Percentiles rank a stretch among this genome's conserved stretches.
Conservation (phyloP, 2,888 invertebrate genomes). For the Harpagoxenus sublaevis region DNA sequence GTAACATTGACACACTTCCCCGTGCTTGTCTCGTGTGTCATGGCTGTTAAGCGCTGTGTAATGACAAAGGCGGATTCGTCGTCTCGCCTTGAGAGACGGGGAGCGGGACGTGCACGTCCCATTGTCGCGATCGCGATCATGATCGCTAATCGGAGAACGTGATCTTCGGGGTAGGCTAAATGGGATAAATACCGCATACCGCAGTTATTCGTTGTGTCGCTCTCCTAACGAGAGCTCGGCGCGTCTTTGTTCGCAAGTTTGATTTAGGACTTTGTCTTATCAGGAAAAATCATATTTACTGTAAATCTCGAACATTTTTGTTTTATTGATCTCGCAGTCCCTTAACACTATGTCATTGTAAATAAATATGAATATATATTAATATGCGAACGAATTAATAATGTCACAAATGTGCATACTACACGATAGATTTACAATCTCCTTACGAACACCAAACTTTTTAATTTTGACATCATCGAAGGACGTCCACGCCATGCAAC, state of each 20-base stretch:
- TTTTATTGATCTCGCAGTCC: neutral
- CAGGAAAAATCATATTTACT: neutral
- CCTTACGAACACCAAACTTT: neutral
- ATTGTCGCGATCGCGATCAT: constrained; percentile 42
- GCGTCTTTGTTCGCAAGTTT: neutral
- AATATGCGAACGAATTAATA: neutral
- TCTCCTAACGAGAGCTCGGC: neutral
- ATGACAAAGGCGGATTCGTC: constrained; percentile 59
- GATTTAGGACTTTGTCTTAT: neutral
- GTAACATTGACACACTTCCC: constrained; percentile 71
- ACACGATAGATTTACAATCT: neutral
- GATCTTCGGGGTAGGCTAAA: constrained; percentile 22
- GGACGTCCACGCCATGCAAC: too few relatives aligned
- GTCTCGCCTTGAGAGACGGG: constrained; percentile 60
- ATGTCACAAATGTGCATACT: neutral
- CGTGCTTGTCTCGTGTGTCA: constrained; percentile 54
- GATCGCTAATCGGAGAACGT: constrained; percentile 22
- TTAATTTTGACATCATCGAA: neutral
- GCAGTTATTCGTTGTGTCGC: neutral
- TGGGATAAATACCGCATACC: neutral
- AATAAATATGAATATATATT: neutral
- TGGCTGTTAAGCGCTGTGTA: constrained; percentile 53
- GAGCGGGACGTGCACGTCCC: constrained; percentile 40
- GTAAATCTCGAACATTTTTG: neutral
- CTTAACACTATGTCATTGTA: neutral